Conservation (phyloP, 2,797 vertebrate species). For the Heterohyrax brucei region DNA sequence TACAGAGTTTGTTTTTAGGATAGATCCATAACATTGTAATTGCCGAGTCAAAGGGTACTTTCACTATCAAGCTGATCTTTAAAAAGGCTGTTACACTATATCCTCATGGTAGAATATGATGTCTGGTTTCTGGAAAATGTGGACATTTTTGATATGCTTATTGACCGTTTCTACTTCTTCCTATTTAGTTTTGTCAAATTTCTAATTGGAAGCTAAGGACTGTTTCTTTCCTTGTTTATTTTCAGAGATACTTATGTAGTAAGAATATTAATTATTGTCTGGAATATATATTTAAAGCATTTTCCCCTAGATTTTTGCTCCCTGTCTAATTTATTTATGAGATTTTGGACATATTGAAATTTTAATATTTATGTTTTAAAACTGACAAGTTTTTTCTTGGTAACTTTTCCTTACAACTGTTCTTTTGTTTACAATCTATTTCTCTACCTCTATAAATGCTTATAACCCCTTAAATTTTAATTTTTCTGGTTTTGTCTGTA, state of each 20-base stretch:
- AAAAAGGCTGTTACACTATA: not conserved
- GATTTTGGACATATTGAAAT: not conserved
- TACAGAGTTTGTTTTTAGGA: not conserved
- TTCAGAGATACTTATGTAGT: not conserved
- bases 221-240: constrained; percentile 12
- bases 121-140: not conserved
- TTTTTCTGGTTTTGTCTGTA: constrained; percentile 19
- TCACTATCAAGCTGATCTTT: not conserved
- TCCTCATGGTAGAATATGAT: not conserved
- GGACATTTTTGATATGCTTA: not conserved
- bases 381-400: constrained; percentile 6
- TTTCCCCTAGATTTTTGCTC: not conserved
- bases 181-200: constrained; percentile 29
- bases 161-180: not conserved
- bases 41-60: not conserved
- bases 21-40: not conserved
- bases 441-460: not conserved
- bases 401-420: not conserved
- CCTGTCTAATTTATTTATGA: not conserved
- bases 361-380: constrained; percentile 31
- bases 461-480: not conserved
- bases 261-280: not conserved
- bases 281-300: not conserved
- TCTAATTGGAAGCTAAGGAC: not conserved
- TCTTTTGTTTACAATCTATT: constrained; percentile 27